Percentiles rank a stretch among this genome's conserved stretches.
These are phyloP conservation scores for Bubo bubo DNA, from an alignment of 2,113 vertebrate species.

Conservation along the genomic window DNA sequence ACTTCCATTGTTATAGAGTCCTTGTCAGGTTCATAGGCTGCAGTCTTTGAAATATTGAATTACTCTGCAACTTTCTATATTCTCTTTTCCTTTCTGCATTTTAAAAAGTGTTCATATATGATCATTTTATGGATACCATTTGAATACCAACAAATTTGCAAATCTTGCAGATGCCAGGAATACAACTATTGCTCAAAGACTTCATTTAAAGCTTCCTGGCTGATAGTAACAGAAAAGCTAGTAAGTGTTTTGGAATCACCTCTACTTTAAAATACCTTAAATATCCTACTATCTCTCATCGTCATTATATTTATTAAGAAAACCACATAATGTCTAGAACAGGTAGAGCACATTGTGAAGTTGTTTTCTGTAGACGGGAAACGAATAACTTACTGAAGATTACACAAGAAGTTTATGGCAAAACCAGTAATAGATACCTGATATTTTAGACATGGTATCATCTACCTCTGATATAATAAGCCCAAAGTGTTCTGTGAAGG, in stretches of 20 bases:
- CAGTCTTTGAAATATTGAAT: conserved; percentile 37
- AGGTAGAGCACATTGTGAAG: not conserved
- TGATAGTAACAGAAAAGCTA: not conserved
- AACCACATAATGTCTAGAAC: not conserved
- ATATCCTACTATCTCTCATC: not conserved
- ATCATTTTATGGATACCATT: not conserved
- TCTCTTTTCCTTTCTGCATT: not conserved
- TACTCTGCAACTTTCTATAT: not conserved
- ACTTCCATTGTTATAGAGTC: conserved; percentile 39
- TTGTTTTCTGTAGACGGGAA: not conserved
- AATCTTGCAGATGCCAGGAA: not conserved
- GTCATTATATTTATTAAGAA: not conserved
- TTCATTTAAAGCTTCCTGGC: not conserved
- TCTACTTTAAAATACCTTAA: not conserved
- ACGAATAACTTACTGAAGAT: not conserved
- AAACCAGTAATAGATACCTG: not conserved
- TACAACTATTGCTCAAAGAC: not conserved
- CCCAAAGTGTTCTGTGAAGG: not conserved
- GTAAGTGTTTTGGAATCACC: not conserved
- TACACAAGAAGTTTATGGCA: not conserved
- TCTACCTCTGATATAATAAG: not conserved
- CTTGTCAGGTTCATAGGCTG: conserved; percentile 30
- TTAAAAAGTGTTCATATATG: not conserved
- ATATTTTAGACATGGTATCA: not conserved
- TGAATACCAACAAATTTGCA: conserved; percentile 3